Evolutionary conservation across 2,888 invertebrate genomes (phyloP).

Genomic region (Epirrita christyi): DNA sequence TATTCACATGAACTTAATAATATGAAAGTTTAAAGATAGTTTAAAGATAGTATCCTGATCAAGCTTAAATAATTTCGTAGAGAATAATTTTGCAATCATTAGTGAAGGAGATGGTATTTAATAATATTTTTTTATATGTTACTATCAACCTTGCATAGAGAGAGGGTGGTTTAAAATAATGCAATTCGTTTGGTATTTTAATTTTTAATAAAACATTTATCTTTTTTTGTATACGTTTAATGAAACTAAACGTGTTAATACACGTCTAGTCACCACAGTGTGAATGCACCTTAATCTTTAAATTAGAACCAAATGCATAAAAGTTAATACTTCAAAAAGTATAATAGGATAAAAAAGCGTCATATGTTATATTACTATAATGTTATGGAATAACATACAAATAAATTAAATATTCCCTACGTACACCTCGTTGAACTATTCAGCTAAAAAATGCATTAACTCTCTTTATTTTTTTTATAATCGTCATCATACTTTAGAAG

Average conservation of each 20-base stretch:
- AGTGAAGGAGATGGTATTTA: neutral
- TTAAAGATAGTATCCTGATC: no score
- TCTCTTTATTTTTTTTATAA: no score
- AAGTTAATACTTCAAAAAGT: constrained; percentile 63
- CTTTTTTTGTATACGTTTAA: no score
- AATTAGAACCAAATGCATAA: constrained; percentile 39
- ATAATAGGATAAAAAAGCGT: constrained; percentile 43
- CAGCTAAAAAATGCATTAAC: no score
- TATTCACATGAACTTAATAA: constrained; percentile 21
- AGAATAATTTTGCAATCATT: neutral
- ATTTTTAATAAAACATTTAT: neutral
- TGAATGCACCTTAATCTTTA: constrained; percentile 35
- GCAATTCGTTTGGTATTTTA: neutral
- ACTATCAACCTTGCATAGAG: neutral
- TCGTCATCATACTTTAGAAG: no score
- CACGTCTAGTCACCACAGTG: constrained; percentile 15
- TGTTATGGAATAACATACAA: constrained; percentile 42
- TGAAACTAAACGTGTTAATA: no score
- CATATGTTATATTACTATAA: constrained; percentile 36
- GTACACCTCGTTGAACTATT: no score
- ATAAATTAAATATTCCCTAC: no score
- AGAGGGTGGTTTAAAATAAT: neutral
- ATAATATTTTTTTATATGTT: neutral
- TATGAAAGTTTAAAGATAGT: neutral
- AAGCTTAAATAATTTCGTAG: neutral